Evolutionary conservation across 2,797 vertebrate genomes (phyloP).

Genomic region (Ceryle rudis): DNA sequence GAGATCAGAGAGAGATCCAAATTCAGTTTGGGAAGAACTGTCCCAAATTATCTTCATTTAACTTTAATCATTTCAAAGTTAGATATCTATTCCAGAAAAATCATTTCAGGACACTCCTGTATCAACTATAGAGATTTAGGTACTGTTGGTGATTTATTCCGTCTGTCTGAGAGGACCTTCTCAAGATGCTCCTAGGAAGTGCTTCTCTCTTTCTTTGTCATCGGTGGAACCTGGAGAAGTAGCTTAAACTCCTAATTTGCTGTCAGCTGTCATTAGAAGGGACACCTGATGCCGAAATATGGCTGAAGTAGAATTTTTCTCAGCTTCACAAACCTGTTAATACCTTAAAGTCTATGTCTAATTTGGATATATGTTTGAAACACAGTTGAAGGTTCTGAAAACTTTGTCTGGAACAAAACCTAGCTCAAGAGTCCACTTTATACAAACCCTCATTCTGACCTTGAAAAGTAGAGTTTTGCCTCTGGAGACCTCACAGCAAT

Average conservation of each 20-base stretch:
- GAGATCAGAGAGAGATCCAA: neutral
- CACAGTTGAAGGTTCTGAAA: neutral
- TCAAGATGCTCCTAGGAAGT: neutral
- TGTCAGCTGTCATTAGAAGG: neutral
- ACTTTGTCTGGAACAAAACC: neutral
- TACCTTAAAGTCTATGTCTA: neutral
- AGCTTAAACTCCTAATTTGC: neutral
- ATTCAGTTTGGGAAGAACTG: neutral
- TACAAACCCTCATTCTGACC: neutral
- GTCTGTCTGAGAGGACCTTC: neutral
- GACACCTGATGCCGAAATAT: neutral
- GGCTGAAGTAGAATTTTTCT: neutral
- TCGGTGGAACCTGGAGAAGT: neutral
- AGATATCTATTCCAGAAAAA: neutral
- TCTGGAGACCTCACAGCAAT: neutral
- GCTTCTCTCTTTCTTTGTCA: neutral
- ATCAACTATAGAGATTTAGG: neutral
- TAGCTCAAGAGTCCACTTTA: neutral
- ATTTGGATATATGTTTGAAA: neutral
- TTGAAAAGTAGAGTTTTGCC: neutral
- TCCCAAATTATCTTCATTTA: neutral
- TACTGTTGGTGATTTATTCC: neutral
- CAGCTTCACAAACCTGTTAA: neutral
- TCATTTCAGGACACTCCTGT: neutral
- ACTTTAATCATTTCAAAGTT: neutral